Base-by-base conservation (phyloP, 2,888 invertebrate species). In the Pteria penguin region DNA sequence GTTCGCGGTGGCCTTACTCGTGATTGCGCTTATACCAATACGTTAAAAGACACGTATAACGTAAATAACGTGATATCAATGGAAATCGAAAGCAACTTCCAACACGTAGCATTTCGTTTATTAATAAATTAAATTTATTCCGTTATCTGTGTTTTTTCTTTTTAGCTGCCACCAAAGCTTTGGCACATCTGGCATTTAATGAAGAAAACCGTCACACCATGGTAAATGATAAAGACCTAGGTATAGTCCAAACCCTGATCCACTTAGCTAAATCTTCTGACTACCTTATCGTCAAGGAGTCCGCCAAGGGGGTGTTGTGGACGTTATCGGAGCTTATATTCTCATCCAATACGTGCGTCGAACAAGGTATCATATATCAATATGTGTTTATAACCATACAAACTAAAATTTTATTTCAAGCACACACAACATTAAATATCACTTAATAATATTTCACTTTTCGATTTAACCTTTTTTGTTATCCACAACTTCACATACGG, bases 151-250 rank as follows among this genome's bases (percentile, higher is more conserved):
- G 0, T 45, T 45, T 18, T 45, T 14, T 45, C 1, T 31, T 55
- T 11, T 22, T 54, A 72, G 72, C 63, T 4, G 72, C 72, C 1
- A 65, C 36, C 4, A 72, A 57, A 3, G 27, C 58, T 22, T 11
- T 72, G 14, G 65, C 65, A 57, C 72, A 72, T 22, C 58, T 72
- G 4, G 72, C 72, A 14, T 72, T 72, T n/a, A 55, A 72, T 27
- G 65, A 63, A n/a, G 58, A 65, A 8, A 65, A 63, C 36, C 31
- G 57, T 29, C 57, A 58, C n/a, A 22, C 36, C 14, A 65, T 72
- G 65, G 32, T 72, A 26, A 57, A 24, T n/a, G 45, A 72, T 27
- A 27, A n/a, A 22, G 36, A 65, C n/a, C 52, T 31, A 32, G 65
- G 62, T 14, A 26, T 58, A 0, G 65, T 72, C n/a, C 65, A 27